Evolutionary conservation across 2,888 invertebrate genomes (phyloP), one percentile per base, ranked within the genome.

Genomic region (Nematopogon swammerdamellus): DNA sequence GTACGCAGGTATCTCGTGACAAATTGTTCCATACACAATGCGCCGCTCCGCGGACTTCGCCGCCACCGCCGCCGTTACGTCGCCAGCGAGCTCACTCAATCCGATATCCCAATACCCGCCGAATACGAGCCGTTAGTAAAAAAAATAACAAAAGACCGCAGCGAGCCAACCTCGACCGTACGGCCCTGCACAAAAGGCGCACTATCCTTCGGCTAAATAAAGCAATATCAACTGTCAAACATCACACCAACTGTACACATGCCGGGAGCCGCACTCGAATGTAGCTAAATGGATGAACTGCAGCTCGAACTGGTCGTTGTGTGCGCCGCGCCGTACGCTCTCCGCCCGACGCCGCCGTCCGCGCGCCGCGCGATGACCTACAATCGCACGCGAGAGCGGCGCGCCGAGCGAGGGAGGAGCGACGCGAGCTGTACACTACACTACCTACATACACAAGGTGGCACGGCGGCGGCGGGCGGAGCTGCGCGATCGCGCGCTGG

Each of bases 191-290:
- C 52, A 57, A 74, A 80, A 68, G 74, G 69, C 62, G 61, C 59
- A 74, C 61, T 68, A n/a, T n/a, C 57, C 69, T 62, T 63, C 71
- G 68, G 55, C 60, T 54, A 50, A 18, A 48, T 52, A 61, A 65
- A 68, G 65, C 59, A 71, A 76, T 80, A 73, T 74, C 77, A 80
- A 80, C 80, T 80, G 80, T 80, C 80, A 80, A 80, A 79, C 79
- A 79, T 75, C 72, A 75, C 71, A 71, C 67, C 66, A 68, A 70
- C 44, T 44, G 18, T 66, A 73, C 75, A 74, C 73, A 75, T 72
- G 69, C 69, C 66, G 66, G 67, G 65, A 66, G 72, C 72, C 67
- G 71, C 64, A 72, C 68, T 50, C 71, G 69, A 60, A 70, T 70
- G 72, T 66, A 57, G 59, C 67, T 68, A 70, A 71, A 72, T 74